Conservation (phyloP, 2,113 vertebrate genomes). For the Herpetotheres cachinnans region DNA sequence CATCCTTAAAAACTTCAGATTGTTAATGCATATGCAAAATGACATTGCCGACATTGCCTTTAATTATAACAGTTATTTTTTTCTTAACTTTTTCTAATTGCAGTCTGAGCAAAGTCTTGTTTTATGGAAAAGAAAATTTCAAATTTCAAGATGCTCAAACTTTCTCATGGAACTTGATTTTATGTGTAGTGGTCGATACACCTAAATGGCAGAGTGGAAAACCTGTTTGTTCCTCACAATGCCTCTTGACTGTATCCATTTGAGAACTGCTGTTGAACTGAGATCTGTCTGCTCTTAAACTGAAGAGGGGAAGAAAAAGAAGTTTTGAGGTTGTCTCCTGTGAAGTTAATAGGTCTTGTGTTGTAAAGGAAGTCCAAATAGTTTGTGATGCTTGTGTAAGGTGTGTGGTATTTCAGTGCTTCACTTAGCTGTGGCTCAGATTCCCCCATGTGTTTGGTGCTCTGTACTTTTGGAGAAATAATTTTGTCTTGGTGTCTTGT, state of each 20-base stretch:
- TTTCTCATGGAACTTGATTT: not conserved
- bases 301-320: not conserved
- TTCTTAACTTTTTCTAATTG: not conserved
- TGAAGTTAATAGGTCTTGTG: not conserved
- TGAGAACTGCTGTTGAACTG: not conserved
- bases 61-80: not conserved
- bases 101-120: not conserved
- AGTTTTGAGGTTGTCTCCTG: not conserved
- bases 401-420: not conserved
- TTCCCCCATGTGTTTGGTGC: not conserved
- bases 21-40: not conserved
- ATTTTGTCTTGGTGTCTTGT: not conserved
- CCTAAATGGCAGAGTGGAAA: not conserved
- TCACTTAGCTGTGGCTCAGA: not conserved
- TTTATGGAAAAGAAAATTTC: not conserved
- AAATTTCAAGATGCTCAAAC: not conserved
- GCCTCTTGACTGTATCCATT: not conserved
- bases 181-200: not conserved
- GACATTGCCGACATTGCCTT: not conserved
- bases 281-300: not conserved
- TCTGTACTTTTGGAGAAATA: not conserved
- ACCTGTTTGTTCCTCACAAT: rapidly evolving
- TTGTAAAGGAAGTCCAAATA: not conserved
- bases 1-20: not conserved
- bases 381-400: not conserved